Evolutionary conservation across 2,113 vertebrate genomes (phyloP).

Genomic region (Anhinga anhinga): DNA sequence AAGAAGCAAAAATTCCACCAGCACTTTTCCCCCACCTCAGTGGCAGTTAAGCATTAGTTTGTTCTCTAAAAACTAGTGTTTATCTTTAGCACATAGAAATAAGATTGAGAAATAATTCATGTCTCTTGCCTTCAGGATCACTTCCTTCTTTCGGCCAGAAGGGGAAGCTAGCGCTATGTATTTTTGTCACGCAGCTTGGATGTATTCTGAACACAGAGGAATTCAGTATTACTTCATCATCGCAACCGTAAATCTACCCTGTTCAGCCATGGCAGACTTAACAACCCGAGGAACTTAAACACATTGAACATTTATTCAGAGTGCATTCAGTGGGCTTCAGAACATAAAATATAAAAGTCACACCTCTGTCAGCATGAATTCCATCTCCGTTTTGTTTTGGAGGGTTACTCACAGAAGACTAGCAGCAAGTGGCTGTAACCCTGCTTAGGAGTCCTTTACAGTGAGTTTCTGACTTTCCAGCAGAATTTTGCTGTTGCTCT

Average conservation of each 20-base stretch:
- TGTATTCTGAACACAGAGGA: background rate
- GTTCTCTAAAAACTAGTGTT: background rate
- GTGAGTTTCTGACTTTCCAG: background rate
- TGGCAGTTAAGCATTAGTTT: background rate
- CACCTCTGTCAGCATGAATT: background rate
- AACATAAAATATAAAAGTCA: background rate
- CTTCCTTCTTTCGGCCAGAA: constrained; percentile 36
- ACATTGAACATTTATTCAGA: background rate
- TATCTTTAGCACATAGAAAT: background rate
- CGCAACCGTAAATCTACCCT: background rate
- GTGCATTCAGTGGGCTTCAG: background rate
- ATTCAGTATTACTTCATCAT: background rate
- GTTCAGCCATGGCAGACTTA: background rate
- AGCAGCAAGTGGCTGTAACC: background rate
- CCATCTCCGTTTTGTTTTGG: background rate
- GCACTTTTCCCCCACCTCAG: rapidly evolving
- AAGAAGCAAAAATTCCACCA: background rate
- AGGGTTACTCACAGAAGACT: background rate
- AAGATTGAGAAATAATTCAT: background rate
- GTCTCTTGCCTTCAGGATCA: background rate
- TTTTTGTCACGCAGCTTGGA: background rate
- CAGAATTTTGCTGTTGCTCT: background rate
- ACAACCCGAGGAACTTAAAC: background rate
- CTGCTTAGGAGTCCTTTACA: background rate
- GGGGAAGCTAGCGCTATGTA: constrained; percentile 13